Evolutionary conservation across 2,113 vertebrate species (phyloP).

Genomic region (Bujurquina vittata): DNA sequence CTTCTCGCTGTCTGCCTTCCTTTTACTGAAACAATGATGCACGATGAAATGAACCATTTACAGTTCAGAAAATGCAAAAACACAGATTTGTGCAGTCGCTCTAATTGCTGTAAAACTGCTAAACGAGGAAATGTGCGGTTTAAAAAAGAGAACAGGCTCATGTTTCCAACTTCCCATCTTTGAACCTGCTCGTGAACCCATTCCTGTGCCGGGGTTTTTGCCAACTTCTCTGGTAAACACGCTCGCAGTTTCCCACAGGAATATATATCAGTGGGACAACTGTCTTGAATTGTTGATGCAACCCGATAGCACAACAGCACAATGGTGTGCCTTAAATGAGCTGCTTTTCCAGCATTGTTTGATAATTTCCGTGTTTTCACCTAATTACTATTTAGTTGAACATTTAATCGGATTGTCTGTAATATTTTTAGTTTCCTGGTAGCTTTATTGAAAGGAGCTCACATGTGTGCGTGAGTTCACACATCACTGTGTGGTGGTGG

Average conservation of each 20-base stretch:
- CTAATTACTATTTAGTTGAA: neutral
- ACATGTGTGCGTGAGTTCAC: neutral
- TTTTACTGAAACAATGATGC: neutral
- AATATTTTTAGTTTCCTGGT: conserved; percentile 53
- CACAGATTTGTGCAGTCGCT: neutral
- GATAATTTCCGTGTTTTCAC: neutral
- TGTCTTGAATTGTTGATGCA: conserved; percentile 1
- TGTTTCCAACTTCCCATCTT: conserved; percentile 25
- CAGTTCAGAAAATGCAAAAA: neutral
- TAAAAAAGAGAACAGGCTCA: neutral
- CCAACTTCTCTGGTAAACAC: neutral
- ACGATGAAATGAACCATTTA: neutral
- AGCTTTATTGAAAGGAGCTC: conserved; percentile 8
- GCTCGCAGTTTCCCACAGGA: neutral
- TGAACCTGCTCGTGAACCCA: neutral
- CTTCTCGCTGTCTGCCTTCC: neutral
- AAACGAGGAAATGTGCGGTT: neutral
- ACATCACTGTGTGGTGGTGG: neutral
- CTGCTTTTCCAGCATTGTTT: neutral
- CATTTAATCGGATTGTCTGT: conserved; percentile 34
- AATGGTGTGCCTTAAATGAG: neutral
- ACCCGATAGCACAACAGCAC: neutral
- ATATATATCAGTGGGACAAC: neutral
- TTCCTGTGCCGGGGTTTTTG: fast-evolving
- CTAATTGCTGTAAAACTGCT: neutral